These are phyloP conservation scores for Cylas formicarius DNA, from an alignment of 1,140 invertebrate genomes.

Conservation along the genomic window DNA sequence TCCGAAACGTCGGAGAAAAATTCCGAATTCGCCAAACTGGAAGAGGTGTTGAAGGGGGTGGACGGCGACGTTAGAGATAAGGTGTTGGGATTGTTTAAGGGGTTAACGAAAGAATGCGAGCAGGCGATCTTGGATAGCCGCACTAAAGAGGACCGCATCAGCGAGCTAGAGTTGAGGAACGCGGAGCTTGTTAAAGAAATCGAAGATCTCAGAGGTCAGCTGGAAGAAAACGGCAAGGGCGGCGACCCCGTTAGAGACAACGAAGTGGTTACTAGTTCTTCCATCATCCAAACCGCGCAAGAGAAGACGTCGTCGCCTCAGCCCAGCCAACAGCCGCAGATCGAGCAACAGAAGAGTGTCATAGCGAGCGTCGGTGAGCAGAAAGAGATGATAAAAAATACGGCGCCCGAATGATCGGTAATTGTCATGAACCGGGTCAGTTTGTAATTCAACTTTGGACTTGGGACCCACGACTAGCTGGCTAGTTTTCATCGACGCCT, in stretches of 20 bases:
- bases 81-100: slow-evolving; percentile 29
- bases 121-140: slow-evolving; percentile 25
- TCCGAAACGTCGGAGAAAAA: slow-evolving; percentile 36
- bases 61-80: slow-evolving; percentile 23
- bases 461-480: too few relatives aligned
- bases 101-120: slow-evolving; percentile 30
- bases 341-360: slow-evolving; percentile 25
- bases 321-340: slow-evolving; percentile 3
- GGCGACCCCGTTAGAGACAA: slow-evolving; percentile 16
- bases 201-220: slow-evolving; percentile 12
- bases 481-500: too few relatives aligned
- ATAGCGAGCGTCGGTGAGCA: slow-evolving; percentile 27
- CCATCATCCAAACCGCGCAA: slow-evolving; percentile 20
- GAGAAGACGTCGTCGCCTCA: not conserved
- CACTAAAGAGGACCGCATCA: slow-evolving; percentile 32
- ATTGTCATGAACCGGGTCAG: slow-evolving; percentile 23
- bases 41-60: slow-evolving; percentile 29
- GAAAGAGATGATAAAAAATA: slow-evolving; percentile 27
- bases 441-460: slow-evolving; percentile 4
- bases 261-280: slow-evolving; percentile 28
- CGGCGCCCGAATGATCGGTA: slow-evolving; percentile 34
- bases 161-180: slow-evolving; percentile 25
- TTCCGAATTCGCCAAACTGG: slow-evolving; percentile 27
- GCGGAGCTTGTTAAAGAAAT: slow-evolving; percentile 20
- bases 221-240: slow-evolving; percentile 8